Percentiles rank a stretch among this genome's conserved stretches.
phyloP scores from a whole-genome alignment of 1,140 invertebrate genomes.

The Calliphora vicina region DNA sequence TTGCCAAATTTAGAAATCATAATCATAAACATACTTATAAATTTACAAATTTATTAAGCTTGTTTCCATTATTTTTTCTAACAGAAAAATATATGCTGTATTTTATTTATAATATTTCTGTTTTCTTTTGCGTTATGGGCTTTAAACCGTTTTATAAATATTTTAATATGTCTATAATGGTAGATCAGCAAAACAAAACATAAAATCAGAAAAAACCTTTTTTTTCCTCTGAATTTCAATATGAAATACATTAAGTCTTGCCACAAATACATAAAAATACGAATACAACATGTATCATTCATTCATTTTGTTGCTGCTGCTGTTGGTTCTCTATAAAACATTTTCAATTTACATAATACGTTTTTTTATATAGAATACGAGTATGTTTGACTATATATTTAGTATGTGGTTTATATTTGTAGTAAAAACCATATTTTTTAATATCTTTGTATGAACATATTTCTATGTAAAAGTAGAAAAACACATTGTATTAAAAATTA shows the following conservation, averaged over 20 bases:
- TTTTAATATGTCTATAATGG: not conserved
- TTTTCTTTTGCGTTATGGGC: not conserved
- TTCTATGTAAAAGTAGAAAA: not conserved
- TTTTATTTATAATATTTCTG: too few species aligned
- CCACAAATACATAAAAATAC: not conserved
- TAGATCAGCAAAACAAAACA: too few species aligned
- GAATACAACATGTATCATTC: not conserved
- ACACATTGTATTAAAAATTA: not conserved
- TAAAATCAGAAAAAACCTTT: not conserved
- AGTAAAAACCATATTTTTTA: not conserved
- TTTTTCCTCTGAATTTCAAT: not conserved
- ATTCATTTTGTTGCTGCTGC: not conserved
- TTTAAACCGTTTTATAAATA: too few species aligned
- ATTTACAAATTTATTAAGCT: too few species aligned
- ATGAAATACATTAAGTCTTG: not conserved
- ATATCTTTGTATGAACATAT: not conserved
- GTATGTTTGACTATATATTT: too few species aligned
- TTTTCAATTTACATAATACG: slow-evolving; percentile 7
- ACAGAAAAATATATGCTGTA: too few species aligned
- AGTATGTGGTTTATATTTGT: not conserved
- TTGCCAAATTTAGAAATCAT: not conserved
- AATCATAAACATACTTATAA: not conserved
- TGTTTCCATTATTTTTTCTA: too few species aligned
- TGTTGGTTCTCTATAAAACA: not conserved
- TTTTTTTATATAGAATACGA: not conserved